phyloP scores from a whole-genome alignment of 1,140 invertebrate genomes.

The Frieseomelitta varia region DNA sequence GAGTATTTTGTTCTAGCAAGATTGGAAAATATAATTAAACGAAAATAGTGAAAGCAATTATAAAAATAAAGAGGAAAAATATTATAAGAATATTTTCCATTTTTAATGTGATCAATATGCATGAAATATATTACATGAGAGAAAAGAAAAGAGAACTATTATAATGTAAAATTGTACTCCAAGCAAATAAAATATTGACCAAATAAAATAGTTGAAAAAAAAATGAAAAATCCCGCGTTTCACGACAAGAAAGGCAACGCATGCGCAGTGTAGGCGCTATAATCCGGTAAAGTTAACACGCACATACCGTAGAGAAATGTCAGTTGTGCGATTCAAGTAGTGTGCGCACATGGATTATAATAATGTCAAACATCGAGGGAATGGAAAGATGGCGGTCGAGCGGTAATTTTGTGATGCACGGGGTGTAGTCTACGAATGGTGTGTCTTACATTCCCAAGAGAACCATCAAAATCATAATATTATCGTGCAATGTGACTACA shows the following conservation, averaged over 20 bases:
- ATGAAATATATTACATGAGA: not conserved
- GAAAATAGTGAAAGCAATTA: not conserved
- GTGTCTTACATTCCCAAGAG: slow-evolving; percentile 27
- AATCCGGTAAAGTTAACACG: slow-evolving; percentile 27
- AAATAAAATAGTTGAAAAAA: slow-evolving; percentile 17
- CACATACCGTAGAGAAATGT: slow-evolving; percentile 21
- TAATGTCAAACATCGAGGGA: slow-evolving; percentile 57
- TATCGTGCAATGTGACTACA: slow-evolving; percentile 42
- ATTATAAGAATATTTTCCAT: not conserved
- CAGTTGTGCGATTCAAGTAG: slow-evolving; percentile 12
- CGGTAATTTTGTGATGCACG: slow-evolving; percentile 52
- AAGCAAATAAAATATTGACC: not conserved
- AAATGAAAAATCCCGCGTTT: slow-evolving; percentile 13
- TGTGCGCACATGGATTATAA: slow-evolving; percentile 46
- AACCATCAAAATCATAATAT: slow-evolving; percentile 13
- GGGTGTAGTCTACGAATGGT: slow-evolving; percentile 24
- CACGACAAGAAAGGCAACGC: not conserved
- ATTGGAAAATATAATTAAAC: not conserved
- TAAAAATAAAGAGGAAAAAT: slow-evolving; percentile 8
- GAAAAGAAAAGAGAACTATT: not conserved
- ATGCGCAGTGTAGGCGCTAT: not conserved
- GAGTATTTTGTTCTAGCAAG: not conserved
- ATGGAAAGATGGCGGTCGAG: slow-evolving; percentile 52
- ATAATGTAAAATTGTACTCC: slow-evolving; percentile 35
- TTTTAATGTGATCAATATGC: not conserved